Percentiles rank a stretch among this genome's conserved stretches.
Evolutionary conservation across 2,888 invertebrate genomes (phyloP).

Genomic region (Phlogophora meticulosa): DNA sequence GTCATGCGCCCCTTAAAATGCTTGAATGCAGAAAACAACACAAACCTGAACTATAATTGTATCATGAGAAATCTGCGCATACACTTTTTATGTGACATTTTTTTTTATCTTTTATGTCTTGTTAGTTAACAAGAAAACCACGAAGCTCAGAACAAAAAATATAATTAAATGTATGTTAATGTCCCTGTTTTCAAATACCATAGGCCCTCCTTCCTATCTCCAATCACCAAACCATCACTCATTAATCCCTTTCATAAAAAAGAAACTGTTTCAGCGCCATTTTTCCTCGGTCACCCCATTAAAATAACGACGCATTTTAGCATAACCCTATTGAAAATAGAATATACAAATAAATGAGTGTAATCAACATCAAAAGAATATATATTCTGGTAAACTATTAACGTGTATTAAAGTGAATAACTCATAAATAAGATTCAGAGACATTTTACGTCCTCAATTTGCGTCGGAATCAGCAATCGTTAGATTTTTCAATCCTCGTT

Average conservation of each 20-base stretch:
- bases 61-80: not conserved
- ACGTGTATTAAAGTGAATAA: conserved; percentile 83
- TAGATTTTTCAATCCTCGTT: conserved; percentile 84
- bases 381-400: conserved; percentile 83
- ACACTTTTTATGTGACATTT: not conserved
- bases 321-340: conserved; percentile 77
- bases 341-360: conserved; percentile 81
- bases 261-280: conserved; percentile 72
- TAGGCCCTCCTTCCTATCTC: conserved; percentile 16
- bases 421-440: conserved; percentile 86
- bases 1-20: no score
- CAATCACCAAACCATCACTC: conserved; percentile 27
- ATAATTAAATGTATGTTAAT: conserved; percentile 19
- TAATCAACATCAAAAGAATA: conserved; percentile 87
- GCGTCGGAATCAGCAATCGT: conserved; percentile 84
- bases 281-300: conserved; percentile 74
- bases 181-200: conserved; percentile 20
- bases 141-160: not conserved
- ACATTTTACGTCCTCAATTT: conserved; percentile 84
- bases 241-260: conserved; percentile 76
- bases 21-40: not conserved
- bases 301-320: conserved; percentile 78
- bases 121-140: not conserved
- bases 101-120: not conserved
- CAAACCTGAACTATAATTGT: not conserved